Base-by-base conservation (phyloP, 2,888 invertebrate species). In the Fragum fragum region DNA sequence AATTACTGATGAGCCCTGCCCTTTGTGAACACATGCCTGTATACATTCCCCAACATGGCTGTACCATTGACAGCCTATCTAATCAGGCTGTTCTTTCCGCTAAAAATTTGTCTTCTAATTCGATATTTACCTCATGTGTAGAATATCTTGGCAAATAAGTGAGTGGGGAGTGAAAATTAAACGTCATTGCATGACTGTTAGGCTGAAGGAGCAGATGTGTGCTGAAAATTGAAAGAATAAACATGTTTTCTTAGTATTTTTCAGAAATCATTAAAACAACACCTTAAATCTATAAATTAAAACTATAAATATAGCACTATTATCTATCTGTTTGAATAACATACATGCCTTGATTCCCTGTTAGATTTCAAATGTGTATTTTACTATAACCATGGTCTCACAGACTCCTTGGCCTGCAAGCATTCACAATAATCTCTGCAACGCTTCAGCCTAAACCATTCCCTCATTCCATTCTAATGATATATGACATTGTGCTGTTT, bases 161-260 rank as follows among this genome's bases (percentile, higher is more conserved):
- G 36, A 61, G 61, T 61, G 61, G 61, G 36, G 61, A 61, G 61
- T 61, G 61, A 61, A 61, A 61, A 29, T 32, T 61, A 32, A 61
- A 18, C 61, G 14, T 61, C 61, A 61, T 61, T 28, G 61, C 29
- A 32, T 7, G 26, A 61, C 61, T 61, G 61, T 28, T 61, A 61
- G 36, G 61, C 32, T 61, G 29, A 61, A 32, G 61, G 26, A 32
- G 29, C 29, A 32, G 32, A 61, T 18, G 29, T 61, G 61, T 7
- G 61, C 61, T 61, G 61, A 61, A 61, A 61, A 61, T 61, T 61
- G 29, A n/a, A 61, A 61, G n/a, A 61, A 61, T 29, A 61, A 32
- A 61, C 32, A 61, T 61, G n/a, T 9, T 32, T 61, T 29, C 32
- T 61, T 61, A 61, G 26, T 14, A 59, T 36, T 36, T 3, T 36